phyloP scores from a whole-genome alignment of 2,113 vertebrate species.

The Corvus moneduloides region DNA sequence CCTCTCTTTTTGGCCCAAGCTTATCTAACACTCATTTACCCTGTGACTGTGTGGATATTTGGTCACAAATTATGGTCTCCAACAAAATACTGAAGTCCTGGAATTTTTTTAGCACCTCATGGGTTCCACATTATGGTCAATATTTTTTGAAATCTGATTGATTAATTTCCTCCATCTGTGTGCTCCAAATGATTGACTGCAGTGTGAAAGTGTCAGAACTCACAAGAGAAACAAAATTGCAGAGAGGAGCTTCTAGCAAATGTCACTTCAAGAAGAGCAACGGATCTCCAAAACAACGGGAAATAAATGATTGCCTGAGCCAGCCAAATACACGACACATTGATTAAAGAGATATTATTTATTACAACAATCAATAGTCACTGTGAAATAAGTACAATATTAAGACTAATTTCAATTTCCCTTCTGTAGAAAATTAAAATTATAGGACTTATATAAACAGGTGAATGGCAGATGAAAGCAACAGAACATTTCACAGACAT shows the following conservation, averaged over 20 bases:
- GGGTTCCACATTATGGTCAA: not conserved
- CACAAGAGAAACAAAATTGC: not conserved
- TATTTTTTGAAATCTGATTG: not conserved
- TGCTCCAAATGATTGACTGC: not conserved
- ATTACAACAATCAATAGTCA: not conserved
- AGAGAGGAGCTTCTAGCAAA: conserved; percentile 5
- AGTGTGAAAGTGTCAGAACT: conserved; percentile 5
- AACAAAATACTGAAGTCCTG: not conserved
- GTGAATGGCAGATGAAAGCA: not conserved
- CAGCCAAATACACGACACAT: not conserved
- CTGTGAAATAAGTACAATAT: not conserved
- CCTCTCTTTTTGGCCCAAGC: not conserved
- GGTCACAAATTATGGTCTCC: not conserved
- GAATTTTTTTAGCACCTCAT: not conserved
- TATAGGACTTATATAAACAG: not conserved
- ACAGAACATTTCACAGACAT: not conserved
- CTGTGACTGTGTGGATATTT: not conserved
- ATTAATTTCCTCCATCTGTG: not conserved
- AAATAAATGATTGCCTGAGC: not conserved
- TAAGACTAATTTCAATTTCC: not conserved
- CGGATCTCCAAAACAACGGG: not conserved
- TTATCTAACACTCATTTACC: not conserved
- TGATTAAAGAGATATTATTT: not conserved
- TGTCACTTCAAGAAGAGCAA: conserved; percentile 4
- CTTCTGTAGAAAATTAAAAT: not conserved